Conservation (phyloP, 2,888 invertebrate species). For the Ormyrus rosae region DNA sequence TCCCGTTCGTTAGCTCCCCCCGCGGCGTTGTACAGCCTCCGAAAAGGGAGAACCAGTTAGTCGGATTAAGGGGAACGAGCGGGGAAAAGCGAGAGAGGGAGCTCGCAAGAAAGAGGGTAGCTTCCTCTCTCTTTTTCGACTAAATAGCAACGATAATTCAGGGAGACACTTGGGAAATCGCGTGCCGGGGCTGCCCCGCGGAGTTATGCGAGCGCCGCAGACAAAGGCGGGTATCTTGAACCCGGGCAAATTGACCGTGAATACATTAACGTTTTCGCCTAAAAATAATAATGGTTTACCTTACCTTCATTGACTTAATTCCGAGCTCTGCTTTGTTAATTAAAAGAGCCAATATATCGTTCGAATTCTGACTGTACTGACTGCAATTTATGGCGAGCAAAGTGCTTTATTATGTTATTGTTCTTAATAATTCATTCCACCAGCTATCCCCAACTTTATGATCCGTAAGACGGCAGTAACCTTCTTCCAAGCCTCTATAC, state of each 20-base stretch:
- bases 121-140: constrained; percentile 45
- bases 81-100: constrained; percentile 7
- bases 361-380: too few relatives aligned
- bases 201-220: constrained; percentile 1
- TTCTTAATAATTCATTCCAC: too few relatives aligned
- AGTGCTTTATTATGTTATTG: too few relatives aligned
- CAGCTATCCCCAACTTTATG: too few relatives aligned
- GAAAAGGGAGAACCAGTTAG: constrained; percentile 38
- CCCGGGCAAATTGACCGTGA: constrained; percentile 5
- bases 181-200: background rate
- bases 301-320: too few relatives aligned
- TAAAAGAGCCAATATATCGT: too few relatives aligned
- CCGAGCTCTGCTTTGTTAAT: too few relatives aligned
- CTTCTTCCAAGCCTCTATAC: too few relatives aligned
- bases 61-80: constrained; percentile 34
- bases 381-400: too few relatives aligned
- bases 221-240: constrained; percentile 5
- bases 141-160: constrained; percentile 58
- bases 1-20: background rate
- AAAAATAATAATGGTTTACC: background rate
- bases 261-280: background rate
- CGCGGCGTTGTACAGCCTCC: background rate
- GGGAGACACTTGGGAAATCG: constrained; percentile 59
- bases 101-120: constrained; percentile 36
- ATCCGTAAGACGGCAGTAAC: too few relatives aligned